A percentile compares a stretch with the other conserved stretches of the same genome.
These are phyloP conservation scores for Melanophora roralis DNA, from an alignment of 2,888 invertebrate species.

Conservation along the genomic window DNA sequence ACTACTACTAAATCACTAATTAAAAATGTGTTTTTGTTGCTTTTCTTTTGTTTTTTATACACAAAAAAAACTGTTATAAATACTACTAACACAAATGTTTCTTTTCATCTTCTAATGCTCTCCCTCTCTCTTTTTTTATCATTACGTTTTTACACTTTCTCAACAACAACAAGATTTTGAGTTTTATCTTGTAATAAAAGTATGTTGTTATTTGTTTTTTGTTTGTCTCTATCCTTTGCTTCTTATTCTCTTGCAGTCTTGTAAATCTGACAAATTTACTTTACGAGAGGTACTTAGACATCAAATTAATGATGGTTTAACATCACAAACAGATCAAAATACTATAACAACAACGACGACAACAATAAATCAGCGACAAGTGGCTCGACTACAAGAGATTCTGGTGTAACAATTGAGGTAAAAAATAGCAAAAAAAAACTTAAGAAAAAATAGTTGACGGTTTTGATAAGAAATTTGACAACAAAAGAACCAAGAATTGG, in stretches of 20 bases:
- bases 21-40: neutral
- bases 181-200: neutral
- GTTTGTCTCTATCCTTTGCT: neutral
- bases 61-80: neutral
- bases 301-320: conserved; percentile 53
- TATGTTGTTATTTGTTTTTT: neutral
- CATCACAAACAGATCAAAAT: conserved; percentile 48
- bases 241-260: conserved; percentile 20
- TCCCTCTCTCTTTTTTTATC: no score
- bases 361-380: conserved; percentile 27
- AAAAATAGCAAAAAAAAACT: conserved; percentile 8
- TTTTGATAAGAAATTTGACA: no score
- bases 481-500: no score
- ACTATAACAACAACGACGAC: conserved; percentile 19
- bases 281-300: conserved; percentile 47
- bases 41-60: neutral
- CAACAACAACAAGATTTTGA: no score
- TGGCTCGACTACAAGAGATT: conserved; percentile 62
- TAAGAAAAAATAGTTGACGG: neutral
- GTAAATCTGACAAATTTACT: conserved; percentile 37
- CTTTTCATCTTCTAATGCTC: neutral
- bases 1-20: conserved; percentile 33
- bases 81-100: neutral
- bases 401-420: conserved; percentile 65
- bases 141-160: no score